Evolutionary conservation across 1,140 invertebrate species (phyloP).

Genomic region (Contarinia nasturtii): DNA sequence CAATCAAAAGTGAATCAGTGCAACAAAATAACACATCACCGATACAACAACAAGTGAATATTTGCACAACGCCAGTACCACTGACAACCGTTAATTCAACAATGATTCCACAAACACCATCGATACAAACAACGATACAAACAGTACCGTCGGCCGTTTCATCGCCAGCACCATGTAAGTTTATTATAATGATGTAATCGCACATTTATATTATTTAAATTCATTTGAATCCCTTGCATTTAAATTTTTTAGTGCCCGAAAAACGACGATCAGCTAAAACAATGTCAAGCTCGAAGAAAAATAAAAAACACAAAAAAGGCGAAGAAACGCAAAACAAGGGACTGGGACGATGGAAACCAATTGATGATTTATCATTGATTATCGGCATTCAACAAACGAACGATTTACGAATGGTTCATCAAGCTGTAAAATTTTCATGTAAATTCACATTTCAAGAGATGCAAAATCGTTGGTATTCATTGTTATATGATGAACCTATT

Average conservation of each 20-base stretch:
- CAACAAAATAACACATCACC: no score
- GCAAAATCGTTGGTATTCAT: conserved; percentile 86
- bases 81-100: no score
- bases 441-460: conserved; percentile 86
- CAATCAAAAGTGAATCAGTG: no score
- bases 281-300: conserved; percentile 21
- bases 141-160: no score
- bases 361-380: conserved; percentile 87
- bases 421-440: conserved; percentile 90
- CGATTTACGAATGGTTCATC: conserved; percentile 69
- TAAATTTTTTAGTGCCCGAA: conserved; percentile 7
- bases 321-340: conserved; percentile 56
- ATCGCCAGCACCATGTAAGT: no score
- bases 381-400: conserved; percentile 85
- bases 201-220: not conserved
- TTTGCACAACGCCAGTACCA: no score
- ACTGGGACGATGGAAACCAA: conserved; percentile 89
- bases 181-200: not conserved
- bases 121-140: no score
- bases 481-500: conserved; percentile 80
- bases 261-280: conserved; percentile 8
- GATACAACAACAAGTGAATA: no score
- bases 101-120: no score
- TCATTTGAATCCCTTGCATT: not conserved
- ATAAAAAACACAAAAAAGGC: conserved; percentile 36